Evolutionary conservation across 2,113 vertebrate genomes (phyloP).

Genomic region (Amazona guildingii): DNA sequence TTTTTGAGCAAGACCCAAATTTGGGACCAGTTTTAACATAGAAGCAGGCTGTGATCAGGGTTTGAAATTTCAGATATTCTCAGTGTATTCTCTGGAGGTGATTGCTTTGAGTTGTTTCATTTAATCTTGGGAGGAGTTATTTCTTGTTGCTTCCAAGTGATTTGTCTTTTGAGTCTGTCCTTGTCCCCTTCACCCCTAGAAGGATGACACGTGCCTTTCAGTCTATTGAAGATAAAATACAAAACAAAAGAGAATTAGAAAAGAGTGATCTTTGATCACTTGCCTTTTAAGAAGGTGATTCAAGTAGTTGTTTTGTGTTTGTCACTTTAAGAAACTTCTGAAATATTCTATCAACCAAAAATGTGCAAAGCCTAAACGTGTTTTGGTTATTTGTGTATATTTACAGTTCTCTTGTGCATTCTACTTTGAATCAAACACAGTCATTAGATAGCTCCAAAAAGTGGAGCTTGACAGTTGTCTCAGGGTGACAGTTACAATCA

Average conservation of each 20-base stretch:
- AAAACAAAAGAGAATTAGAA: neutral
- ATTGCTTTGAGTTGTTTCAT: neutral
- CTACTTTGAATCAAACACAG: neutral
- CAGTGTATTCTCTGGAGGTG: neutral
- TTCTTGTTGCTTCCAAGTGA: neutral
- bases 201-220: neutral
- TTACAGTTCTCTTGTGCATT: neutral
- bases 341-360: neutral
- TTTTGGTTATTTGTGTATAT: neutral
- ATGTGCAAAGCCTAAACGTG: neutral
- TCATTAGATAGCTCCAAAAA: neutral
- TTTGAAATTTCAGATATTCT: neutral
- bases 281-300: neutral
- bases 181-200: fast-evolving
- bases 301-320: neutral
- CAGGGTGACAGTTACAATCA: neutral
- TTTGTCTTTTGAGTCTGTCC: neutral
- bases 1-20: neutral
- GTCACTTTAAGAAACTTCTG: neutral
- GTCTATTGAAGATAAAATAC: neutral
- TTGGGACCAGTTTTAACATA: neutral
- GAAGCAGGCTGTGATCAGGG: neutral
- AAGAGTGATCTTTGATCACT: neutral
- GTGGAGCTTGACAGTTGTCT: neutral
- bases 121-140: neutral